Evolutionary conservation across 1,140 invertebrate species (phyloP).

Genomic region (Lasioglossum baleicum): DNA sequence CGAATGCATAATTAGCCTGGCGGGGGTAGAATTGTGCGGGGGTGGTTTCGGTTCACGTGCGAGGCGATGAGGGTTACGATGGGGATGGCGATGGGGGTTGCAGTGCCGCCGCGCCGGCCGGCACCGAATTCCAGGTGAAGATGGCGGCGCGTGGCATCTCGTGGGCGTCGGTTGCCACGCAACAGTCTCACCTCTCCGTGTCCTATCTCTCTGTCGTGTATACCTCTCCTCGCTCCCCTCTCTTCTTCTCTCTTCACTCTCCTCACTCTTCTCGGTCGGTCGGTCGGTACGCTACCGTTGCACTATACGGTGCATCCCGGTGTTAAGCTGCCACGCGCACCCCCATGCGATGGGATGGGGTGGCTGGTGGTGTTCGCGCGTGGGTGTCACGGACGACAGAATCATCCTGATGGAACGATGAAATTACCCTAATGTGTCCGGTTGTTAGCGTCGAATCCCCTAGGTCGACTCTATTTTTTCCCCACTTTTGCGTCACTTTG

Average conservation of each 20-base stretch:
- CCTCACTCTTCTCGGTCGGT: neutral
- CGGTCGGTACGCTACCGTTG: slow-evolving; percentile 8
- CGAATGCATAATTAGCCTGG: slow-evolving; percentile 27
- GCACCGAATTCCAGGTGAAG: slow-evolving; percentile 15
- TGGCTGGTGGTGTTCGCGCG: neutral
- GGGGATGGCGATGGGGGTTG: neutral
- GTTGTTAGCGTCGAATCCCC: neutral
- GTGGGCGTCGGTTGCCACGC: slow-evolving; percentile 74
- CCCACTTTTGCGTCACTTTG: neutral
- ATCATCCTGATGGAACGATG: slow-evolving; percentile 1
- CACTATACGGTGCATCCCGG: slow-evolving; percentile 26
- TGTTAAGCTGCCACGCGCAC: slow-evolving; percentile 23
- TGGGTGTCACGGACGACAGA: slow-evolving; percentile 26
- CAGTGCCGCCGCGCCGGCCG: neutral
- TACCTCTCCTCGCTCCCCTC: neutral
- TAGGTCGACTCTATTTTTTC: too few species aligned
- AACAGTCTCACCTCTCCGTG: slow-evolving; percentile 59
- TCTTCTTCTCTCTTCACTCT: neutral
- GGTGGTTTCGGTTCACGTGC: neutral
- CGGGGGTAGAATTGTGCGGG: neutral
- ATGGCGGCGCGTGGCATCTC: slow-evolving; percentile 65
- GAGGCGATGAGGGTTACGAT: too few species aligned
- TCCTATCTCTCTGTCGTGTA: slow-evolving; percentile 51
- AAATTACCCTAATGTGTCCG: neutral
- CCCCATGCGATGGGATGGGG: neutral